phyloP scores from a whole-genome alignment of 2,888 invertebrate species.

The Geophilus truncorum region DNA sequence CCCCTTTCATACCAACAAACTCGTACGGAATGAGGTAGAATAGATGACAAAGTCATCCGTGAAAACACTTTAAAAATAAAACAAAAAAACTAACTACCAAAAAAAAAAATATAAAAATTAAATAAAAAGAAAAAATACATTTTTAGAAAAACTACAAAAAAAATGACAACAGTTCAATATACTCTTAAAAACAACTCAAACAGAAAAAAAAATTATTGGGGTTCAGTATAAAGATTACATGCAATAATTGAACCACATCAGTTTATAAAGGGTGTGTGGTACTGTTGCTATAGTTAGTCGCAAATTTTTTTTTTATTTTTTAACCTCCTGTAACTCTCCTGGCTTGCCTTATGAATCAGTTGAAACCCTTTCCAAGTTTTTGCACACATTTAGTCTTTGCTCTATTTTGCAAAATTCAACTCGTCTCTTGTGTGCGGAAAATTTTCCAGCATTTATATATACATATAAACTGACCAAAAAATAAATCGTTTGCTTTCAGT shows the following conservation, averaged over 20 bases:
- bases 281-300: neutral
- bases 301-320: neutral
- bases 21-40: constrained; percentile 22
- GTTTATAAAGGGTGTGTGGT: neutral
- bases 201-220: neutral
- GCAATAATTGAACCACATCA: neutral
- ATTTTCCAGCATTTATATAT: neutral
- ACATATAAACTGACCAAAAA: constrained; percentile 5
- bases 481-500: neutral
- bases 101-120: neutral
- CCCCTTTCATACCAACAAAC: neutral
- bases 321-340: neutral
- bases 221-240: neutral
- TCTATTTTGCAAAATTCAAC: neutral
- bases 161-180: too few relatives aligned
- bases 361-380: neutral
- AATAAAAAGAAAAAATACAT: neutral
- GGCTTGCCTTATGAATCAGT: neutral
- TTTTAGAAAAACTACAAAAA: too few relatives aligned
- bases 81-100: neutral
- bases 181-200: neutral
- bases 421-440: neutral
- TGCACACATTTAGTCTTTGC: constrained; percentile 11
- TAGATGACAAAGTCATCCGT: neutral
- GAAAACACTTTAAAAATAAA: neutral